A percentile compares a stretch with the other conserved stretches of the same genome.
Conservation (phyloP, 1,140 invertebrate species). For the Polypedilum vanderplanki region DNA sequence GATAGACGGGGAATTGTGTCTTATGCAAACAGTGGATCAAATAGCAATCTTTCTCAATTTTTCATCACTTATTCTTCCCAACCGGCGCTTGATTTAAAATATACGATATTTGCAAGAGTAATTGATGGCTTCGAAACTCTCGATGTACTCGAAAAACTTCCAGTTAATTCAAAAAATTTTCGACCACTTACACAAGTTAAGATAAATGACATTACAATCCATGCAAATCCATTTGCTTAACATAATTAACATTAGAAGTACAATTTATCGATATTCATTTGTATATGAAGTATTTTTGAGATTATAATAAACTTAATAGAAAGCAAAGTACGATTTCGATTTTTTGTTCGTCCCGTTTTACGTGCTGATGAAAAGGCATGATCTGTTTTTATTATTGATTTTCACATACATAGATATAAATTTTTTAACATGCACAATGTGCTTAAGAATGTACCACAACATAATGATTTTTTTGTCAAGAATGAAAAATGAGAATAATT, state of each 20-base stretch:
- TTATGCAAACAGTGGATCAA: constrained; percentile 98
- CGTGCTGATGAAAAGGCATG: too few species aligned
- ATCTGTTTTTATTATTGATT: too few species aligned
- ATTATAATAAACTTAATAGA: too few species aligned
- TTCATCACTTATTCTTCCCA: constrained; percentile 92
- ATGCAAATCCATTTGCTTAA: constrained; percentile 89
- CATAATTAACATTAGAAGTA: constrained; percentile 40
- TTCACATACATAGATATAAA: too few species aligned
- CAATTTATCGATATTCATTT: too few species aligned
- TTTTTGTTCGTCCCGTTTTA: too few species aligned
- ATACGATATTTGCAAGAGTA: constrained; percentile 93
- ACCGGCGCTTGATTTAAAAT: constrained; percentile 93
- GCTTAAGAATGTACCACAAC: too few species aligned
- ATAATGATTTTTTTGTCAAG: too few species aligned
- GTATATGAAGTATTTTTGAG: too few species aligned
- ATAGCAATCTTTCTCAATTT: constrained; percentile 98
- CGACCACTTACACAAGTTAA: constrained; percentile 75
- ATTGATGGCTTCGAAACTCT: constrained; percentile 96
- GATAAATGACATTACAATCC: constrained; percentile 85
- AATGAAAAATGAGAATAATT: too few species aligned
- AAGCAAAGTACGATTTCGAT: too few species aligned
- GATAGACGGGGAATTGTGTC: constrained; percentile 81
- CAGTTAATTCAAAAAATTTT: constrained; percentile 90
- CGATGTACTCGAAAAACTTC: constrained; percentile 92
- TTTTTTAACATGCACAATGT: too few species aligned